These are phyloP conservation scores for Boloria euphrosyne DNA, from an alignment of 2,888 invertebrate species.

Conservation along the genomic window DNA sequence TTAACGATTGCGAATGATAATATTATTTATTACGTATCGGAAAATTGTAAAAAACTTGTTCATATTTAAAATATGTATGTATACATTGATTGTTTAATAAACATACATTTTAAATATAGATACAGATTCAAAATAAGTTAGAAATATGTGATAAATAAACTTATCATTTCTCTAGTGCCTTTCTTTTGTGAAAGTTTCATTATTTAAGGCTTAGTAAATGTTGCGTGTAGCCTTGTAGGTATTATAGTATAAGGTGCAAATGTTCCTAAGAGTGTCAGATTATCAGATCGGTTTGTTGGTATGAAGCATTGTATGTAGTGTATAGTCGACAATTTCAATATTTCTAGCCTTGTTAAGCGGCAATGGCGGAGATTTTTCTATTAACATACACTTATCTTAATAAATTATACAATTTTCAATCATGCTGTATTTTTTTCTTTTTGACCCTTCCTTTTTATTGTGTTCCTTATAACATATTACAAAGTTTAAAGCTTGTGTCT, in stretches of 20 bases:
- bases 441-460: background rate
- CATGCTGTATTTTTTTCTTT: conserved; percentile 12
- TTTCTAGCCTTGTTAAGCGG: conserved; percentile 67
- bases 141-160: no score
- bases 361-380: conserved; percentile 72
- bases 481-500: no score
- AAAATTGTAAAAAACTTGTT: no score
- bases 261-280: conserved; percentile 79
- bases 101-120: no score
- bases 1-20: no score
- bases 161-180: conserved; percentile 16
- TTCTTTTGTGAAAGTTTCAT: conserved; percentile 16
- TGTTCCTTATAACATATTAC: background rate
- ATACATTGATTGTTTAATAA: no score
- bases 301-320: conserved; percentile 49
- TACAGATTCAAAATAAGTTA: no score
- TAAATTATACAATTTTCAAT: conserved; percentile 65
- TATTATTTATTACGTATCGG: no score
- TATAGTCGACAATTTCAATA: conserved; percentile 67
- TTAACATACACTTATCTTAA: conserved; percentile 70
- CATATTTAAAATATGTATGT: no score
- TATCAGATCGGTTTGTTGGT: conserved; percentile 44
- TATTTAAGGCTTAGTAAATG: conserved; percentile 25
- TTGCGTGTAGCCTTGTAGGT: conserved; percentile 38
- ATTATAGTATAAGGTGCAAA: conserved; percentile 74